A percentile compares a stretch with the other conserved stretches of the same genome.
Evolutionary conservation across 2,113 vertebrate genomes (phyloP).

Genomic region (Corydoras maculifer): DNA sequence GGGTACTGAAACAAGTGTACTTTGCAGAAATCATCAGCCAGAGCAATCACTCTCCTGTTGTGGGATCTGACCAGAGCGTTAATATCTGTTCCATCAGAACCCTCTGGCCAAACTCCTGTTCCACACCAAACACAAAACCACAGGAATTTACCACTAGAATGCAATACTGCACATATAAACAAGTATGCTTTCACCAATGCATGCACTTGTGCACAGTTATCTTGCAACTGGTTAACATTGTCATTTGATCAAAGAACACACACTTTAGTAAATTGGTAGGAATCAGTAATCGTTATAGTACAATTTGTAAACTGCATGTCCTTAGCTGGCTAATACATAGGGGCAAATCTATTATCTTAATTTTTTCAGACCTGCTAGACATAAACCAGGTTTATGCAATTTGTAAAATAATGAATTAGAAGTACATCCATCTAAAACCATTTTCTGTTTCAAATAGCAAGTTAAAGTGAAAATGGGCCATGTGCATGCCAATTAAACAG

Average conservation of each 20-base stretch:
- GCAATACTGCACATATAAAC: neutral
- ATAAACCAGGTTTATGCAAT: neutral
- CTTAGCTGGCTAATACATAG: too few relatives aligned
- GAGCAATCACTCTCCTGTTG: slow-evolving; percentile 87
- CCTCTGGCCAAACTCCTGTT: slow-evolving; percentile 94
- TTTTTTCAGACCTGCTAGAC: neutral
- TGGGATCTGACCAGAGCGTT: slow-evolving; percentile 89
- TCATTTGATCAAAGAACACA: slow-evolving; percentile 4
- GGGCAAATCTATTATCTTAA: neutral
- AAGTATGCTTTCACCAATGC: neutral
- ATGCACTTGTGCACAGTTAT: neutral
- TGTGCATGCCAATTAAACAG: too few relatives aligned
- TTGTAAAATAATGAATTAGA: neutral
- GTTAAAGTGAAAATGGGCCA: too few relatives aligned
- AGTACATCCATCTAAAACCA: neutral
- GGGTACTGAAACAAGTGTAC: slow-evolving; percentile 95
- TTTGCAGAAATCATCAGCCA: slow-evolving; percentile 97
- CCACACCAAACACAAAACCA: slow-evolving; percentile 11
- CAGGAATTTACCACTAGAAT: slow-evolving; percentile 21
- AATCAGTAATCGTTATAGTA: neutral
- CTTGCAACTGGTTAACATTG: neutral
- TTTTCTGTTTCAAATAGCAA: too few relatives aligned
- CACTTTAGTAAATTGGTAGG: neutral
- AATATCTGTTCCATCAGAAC: slow-evolving; percentile 96
- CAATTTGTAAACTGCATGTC: too few relatives aligned